Conservation (phyloP, 2,888 invertebrate species). For the Alitta virens region DNA sequence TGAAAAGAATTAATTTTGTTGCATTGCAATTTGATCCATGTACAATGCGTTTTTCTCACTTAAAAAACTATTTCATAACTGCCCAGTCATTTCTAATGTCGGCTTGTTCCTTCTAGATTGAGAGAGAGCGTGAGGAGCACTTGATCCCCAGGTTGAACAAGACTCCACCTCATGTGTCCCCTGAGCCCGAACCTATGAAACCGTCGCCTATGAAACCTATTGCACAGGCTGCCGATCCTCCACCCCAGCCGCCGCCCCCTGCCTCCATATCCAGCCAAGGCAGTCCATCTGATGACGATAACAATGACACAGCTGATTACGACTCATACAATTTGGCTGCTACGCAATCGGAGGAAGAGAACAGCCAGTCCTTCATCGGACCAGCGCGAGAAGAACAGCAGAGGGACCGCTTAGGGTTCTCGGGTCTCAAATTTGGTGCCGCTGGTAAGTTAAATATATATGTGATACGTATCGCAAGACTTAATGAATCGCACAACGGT, state of each 20-base stretch:
- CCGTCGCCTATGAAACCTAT: slow-evolving; percentile 2
- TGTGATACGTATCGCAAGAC: too few relatives aligned
- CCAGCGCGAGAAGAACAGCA: slow-evolving; percentile 33
- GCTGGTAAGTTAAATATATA: background rate
- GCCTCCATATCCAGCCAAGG: background rate
- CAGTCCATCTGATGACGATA: background rate
- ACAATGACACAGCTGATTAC: background rate
- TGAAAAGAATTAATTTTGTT: too few relatives aligned
- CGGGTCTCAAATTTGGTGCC: slow-evolving; percentile 36
- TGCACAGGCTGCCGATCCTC: slow-evolving; percentile 19
- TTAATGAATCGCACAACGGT: too few relatives aligned
- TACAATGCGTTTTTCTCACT: too few relatives aligned
- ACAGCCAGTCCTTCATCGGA: slow-evolving; percentile 33
- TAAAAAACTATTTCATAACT: too few relatives aligned
- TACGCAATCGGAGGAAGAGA: slow-evolving; percentile 30
- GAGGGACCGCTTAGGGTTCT: slow-evolving; percentile 39
- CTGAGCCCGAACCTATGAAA: slow-evolving; percentile 19
- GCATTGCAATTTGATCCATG: too few relatives aligned
- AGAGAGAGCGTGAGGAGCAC: slow-evolving; percentile 76
- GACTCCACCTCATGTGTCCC: slow-evolving; percentile 21
- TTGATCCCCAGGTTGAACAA: slow-evolving; percentile 82
- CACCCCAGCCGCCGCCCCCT: background rate
- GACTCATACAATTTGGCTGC: background rate
- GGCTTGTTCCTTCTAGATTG: slow-evolving; percentile 58
- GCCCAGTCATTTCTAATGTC: too few relatives aligned